phyloP scores from a whole-genome alignment of 2,888 invertebrate species.

The Synanthedon vespiformis region DNA sequence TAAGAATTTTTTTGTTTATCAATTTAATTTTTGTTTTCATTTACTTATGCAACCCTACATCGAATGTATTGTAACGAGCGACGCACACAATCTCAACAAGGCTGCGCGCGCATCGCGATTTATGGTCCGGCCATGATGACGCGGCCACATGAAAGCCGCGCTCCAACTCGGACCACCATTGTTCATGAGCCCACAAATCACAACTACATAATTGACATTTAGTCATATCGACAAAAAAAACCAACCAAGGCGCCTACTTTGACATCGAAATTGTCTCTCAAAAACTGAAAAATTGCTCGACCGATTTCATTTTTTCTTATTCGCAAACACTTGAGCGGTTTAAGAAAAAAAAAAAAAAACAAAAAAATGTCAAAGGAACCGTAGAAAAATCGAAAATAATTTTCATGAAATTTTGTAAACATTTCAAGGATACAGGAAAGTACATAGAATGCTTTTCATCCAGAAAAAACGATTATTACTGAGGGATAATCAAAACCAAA shows the following conservation, averaged over 20 bases:
- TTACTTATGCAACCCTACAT: background rate
- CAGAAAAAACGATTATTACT: no score
- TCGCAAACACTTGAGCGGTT: no score
- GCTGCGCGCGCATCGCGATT: conserved; percentile 24
- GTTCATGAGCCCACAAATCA: conserved; percentile 7
- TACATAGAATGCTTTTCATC: no score
- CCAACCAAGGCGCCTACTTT: background rate
- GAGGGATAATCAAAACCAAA: no score
- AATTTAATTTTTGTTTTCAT: background rate
- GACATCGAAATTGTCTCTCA: background rate
- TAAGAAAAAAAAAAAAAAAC: no score
- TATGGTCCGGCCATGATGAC: conserved; percentile 12
- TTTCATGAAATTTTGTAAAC: no score
- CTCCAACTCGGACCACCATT: conserved; percentile 8
- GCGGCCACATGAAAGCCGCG: conserved; percentile 26
- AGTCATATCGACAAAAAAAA: conserved; percentile 5
- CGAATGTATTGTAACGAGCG: background rate
- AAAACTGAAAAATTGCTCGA: no score
- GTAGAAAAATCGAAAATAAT: no score
- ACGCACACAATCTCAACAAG: background rate
- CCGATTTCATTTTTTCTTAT: no score
- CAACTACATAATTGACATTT: conserved; percentile 21
- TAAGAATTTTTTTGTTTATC: no score
- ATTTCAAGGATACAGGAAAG: no score
- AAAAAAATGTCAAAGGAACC: no score